Percentiles rank a stretch among this genome's conserved stretches.
These are phyloP conservation scores for Sarcophaga carnaria DNA, from an alignment of 2,888 invertebrate species.

Conservation along the genomic window DNA sequence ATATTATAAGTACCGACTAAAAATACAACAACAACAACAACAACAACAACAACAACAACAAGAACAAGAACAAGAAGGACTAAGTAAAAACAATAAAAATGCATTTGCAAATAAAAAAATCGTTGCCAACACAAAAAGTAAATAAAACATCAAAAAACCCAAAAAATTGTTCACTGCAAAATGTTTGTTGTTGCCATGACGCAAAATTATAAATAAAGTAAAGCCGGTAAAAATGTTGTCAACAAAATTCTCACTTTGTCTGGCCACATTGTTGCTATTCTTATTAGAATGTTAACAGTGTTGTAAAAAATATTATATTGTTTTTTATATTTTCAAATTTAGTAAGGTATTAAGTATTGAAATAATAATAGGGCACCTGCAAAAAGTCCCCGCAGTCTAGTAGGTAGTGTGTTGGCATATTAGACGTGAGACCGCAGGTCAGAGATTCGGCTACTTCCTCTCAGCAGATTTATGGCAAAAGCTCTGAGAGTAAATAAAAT, in stretches of 20 bases:
- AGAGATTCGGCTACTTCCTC: too few relatives aligned
- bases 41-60: constrained; percentile 20
- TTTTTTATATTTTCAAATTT: too few relatives aligned
- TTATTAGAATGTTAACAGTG: neutral
- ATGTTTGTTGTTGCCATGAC: constrained; percentile 49
- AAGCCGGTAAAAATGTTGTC: constrained; percentile 48
- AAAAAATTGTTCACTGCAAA: constrained; percentile 44
- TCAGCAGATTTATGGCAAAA: too few relatives aligned
- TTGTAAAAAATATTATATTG: neutral
- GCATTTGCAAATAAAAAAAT: neutral
- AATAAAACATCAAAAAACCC: constrained; percentile 11
- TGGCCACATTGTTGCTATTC: neutral
- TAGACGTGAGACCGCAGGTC: too few relatives aligned
- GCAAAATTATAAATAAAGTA: constrained; percentile 21
- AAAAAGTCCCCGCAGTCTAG: too few relatives aligned
- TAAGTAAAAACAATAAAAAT: constrained; percentile 6
- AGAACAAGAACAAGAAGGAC: constrained; percentile 26
- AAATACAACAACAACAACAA: constrained; percentile 27
- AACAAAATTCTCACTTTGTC: neutral
- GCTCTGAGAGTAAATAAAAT: too few relatives aligned
- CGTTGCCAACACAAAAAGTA: constrained; percentile 34
- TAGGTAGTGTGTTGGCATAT: too few relatives aligned
- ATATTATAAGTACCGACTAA: constrained; percentile 58
- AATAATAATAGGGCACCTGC: too few relatives aligned
- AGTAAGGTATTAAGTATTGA: too few relatives aligned